These are phyloP conservation scores for Paramormyrops kingsleyae DNA, from an alignment of 2,113 vertebrate species.

Conservation along the genomic window DNA sequence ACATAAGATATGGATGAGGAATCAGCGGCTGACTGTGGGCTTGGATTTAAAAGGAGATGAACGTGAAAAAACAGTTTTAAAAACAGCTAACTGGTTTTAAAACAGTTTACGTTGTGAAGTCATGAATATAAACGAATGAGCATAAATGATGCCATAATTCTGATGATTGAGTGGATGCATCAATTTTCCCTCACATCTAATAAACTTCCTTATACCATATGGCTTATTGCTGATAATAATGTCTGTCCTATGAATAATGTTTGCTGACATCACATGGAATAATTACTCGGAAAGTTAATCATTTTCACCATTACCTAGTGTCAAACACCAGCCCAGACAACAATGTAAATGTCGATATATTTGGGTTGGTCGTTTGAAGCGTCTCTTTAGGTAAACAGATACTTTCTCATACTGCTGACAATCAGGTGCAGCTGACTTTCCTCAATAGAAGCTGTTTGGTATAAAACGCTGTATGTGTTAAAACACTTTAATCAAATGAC, in stretches of 20 bases:
- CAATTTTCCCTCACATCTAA: background rate
- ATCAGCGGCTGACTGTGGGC: background rate
- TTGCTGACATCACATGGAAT: background rate
- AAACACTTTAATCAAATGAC: no score
- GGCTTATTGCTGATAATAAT: background rate
- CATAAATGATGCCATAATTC: background rate
- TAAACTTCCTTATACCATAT: background rate
- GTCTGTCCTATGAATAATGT: background rate
- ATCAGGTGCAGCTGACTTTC: background rate
- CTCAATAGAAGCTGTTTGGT: background rate
- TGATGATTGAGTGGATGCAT: background rate
- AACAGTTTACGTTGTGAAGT: background rate
- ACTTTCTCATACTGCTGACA: background rate
- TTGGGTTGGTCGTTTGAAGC: background rate
- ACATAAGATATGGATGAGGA: background rate
- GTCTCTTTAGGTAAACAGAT: background rate
- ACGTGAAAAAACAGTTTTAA: no score
- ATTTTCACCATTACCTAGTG: background rate
- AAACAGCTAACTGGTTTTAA: background rate
- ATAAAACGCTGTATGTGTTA: background rate
- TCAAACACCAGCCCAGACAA: background rate
- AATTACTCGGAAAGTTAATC: background rate
- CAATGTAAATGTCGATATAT: background rate
- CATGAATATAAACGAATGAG: background rate
- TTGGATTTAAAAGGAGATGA: background rate